Evolutionary conservation across 2,888 invertebrate species (phyloP).

Genomic region (Eristalis intricaria): DNA sequence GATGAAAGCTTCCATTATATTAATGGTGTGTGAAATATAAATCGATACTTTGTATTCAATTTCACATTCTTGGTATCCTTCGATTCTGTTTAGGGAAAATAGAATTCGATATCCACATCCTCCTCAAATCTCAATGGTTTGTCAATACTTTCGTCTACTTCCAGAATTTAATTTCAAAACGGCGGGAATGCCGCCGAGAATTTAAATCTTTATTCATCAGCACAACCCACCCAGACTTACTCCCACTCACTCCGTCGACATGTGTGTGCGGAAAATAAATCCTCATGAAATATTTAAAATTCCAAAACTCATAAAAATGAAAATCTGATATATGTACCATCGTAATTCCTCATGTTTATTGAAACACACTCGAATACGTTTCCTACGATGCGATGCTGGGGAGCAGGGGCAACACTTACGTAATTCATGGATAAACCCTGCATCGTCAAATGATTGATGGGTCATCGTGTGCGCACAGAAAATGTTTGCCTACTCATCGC

Average conservation of each 20-base stretch:
- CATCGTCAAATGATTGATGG: constrained; percentile 51
- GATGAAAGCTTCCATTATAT: too few species aligned
- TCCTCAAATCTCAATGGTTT: too few species aligned
- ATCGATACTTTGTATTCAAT: too few species aligned
- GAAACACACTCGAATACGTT: neutral
- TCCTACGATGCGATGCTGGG: neutral
- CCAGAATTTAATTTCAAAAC: neutral
- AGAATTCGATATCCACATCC: too few species aligned
- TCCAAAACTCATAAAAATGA: neutral
- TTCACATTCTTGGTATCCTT: too few species aligned
- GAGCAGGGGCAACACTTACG: constrained; percentile 18
- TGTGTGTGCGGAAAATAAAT: neutral
- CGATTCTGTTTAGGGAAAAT: too few species aligned
- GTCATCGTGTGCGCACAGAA: constrained; percentile 24
- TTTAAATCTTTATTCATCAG: neutral
- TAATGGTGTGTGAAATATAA: too few species aligned
- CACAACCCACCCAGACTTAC: neutral
- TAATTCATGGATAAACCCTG: constrained; percentile 31
- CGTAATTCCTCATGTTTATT: constrained; percentile 16
- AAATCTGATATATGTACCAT: constrained; percentile 15
- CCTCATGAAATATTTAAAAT: constrained; percentile 1
- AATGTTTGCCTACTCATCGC: constrained; percentile 12
- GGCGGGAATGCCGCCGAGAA: neutral
- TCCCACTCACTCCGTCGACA: neutral
- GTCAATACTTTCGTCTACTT: neutral